Conservation (phyloP, 2,888 invertebrate species). For the Meta bourneti region DNA sequence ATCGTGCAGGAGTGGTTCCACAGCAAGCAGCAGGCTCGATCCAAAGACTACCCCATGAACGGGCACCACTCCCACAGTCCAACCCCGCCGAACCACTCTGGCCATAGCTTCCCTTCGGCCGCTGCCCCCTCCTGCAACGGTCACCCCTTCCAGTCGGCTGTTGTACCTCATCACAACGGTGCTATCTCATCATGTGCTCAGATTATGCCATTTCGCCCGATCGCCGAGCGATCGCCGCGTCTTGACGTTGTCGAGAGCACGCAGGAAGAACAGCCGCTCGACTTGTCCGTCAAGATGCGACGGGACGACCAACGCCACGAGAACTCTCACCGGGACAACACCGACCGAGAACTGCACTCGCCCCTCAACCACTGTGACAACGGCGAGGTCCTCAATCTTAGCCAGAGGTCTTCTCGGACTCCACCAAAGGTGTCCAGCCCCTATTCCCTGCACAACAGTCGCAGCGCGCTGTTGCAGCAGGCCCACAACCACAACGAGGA, state of each 20-base stretch:
- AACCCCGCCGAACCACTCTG: constrained; percentile 78
- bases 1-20: constrained; percentile 98
- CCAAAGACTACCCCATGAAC: constrained; percentile 51
- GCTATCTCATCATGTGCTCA: constrained; percentile 48
- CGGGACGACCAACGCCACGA: constrained; percentile 80
- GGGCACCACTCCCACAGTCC: constrained; percentile 80
- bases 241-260: constrained; percentile 36
- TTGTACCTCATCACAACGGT: constrained; percentile 60
- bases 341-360: constrained; percentile 83
- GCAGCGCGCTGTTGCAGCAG: background rate
- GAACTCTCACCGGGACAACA: constrained; percentile 79
- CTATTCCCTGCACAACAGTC: constrained; percentile 34
- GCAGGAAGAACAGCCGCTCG: constrained; percentile 89
- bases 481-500: background rate
- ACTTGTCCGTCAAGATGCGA: constrained; percentile 90
- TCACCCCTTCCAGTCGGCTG: constrained; percentile 39
- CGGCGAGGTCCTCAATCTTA: constrained; percentile 88
- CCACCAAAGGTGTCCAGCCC: constrained; percentile 64
- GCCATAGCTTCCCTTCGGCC: constrained; percentile 62
- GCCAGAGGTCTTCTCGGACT: constrained; percentile 85
- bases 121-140: constrained; percentile 57
- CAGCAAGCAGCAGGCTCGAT: constrained; percentile 38
- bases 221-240: constrained; percentile 55
- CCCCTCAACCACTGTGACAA: constrained; percentile 83
- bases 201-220: constrained; percentile 71